Evolutionary conservation across 2,797 vertebrate species (phyloP), one percentile per base, ranked within the genome.

Genomic region (Phataginus tetradactyla): DNA sequence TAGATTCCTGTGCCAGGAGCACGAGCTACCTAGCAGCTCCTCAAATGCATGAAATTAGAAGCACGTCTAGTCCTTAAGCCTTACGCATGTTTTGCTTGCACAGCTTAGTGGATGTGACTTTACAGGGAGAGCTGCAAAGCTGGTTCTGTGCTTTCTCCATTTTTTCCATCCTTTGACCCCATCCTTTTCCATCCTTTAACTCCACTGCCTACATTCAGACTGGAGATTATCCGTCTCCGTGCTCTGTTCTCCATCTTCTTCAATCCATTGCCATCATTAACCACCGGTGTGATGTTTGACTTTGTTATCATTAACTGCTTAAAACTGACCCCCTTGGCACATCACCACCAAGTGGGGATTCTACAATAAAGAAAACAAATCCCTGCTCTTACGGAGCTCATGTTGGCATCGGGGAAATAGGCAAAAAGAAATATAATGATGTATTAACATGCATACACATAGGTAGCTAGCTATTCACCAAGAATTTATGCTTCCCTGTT

Each of bases 391-490:
- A 14, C 3, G 7, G 74, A 51, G 25, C 23, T 88, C 72, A 15
- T 9, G 39, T 34, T 7, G 51, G 74, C 63, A 42, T 55, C 12
- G 42, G 12, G 37, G 32, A 79, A 45, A 49, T 1, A 11, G n/a
- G 23, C 29, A n/a, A 51, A 80, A n/a, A 68, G 27, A 63, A 27
- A 32, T 42, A 39, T 14, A 42, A 37, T 0, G 0, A 39, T 21
- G 13, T 61, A 75, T 42, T 11, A 39, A 49, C 17, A 75, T 27
- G 32, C 8, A 34, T 5, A n/a, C 17, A 29, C 3, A 0, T 23
- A 25, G 0, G 9, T 29, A 57, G 25, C 34, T 61, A 9, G 37
- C 6, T 63, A 23, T 55, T 59, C 75, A 34, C 23, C 12, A 17
- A 34, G 64, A 51, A 45, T 14, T 5, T 29, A 6, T 11, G 23